A percentile compares a stretch with the other conserved stretches of the same genome.
These are phyloP conservation scores for Ovibos moschatus DNA, from an alignment of 2,113 vertebrate species.

Conservation along the genomic window DNA sequence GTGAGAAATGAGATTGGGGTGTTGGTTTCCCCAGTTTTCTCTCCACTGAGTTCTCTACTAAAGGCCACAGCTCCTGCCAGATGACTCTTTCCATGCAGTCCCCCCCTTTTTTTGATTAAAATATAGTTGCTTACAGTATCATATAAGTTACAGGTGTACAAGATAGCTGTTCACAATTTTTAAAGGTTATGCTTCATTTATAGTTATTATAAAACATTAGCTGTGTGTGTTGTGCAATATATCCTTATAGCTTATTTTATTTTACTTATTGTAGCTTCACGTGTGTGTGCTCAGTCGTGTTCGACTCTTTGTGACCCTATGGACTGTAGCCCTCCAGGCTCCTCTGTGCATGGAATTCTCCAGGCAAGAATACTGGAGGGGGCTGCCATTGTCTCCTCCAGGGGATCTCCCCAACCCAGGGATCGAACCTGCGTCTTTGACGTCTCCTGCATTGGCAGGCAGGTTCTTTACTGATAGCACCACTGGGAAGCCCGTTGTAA, in stretches of 20 bases:
- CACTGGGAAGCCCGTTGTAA: not conserved
- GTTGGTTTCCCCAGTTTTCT: not conserved
- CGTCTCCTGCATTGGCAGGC: not conserved
- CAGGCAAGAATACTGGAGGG: no score
- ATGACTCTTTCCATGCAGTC: not conserved
- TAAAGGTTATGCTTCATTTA: not conserved
- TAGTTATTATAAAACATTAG: not conserved
- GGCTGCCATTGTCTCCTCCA: no score
- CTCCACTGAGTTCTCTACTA: not conserved
- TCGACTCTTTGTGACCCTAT: rapidly evolving
- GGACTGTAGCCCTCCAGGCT: not conserved
- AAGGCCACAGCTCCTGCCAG: not conserved
- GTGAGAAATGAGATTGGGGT: not conserved
- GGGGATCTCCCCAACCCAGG: no score
- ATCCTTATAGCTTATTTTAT: not conserved
- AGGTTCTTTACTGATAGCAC: not conserved
- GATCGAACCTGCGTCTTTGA: no score
- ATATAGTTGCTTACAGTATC: not conserved
- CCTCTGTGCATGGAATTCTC: no score
- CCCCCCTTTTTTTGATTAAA: not conserved
- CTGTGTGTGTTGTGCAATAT: not conserved
- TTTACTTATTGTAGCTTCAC: not conserved
- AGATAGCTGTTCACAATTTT: not conserved
- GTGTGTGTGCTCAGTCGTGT: not conserved
- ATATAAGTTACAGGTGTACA: not conserved